phyloP scores from a whole-genome alignment of 2,113 vertebrate species.

The Cygnus atratus region DNA sequence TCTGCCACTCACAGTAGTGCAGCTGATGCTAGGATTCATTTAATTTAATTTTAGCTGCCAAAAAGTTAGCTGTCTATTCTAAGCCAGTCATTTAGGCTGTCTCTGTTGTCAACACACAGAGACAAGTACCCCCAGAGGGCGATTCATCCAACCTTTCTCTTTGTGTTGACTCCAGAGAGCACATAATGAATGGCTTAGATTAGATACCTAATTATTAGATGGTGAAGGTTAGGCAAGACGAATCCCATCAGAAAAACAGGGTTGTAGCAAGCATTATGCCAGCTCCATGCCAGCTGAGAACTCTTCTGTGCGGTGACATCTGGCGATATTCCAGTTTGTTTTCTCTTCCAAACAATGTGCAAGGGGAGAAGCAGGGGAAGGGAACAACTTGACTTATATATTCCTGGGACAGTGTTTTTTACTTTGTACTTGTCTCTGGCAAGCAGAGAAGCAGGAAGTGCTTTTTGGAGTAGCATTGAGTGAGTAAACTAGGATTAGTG shows the following conservation, averaged over 20 bases:
- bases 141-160: not conserved
- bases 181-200: constrained; percentile 35
- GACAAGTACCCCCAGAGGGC: constrained; percentile 46
- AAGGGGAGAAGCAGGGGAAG: not conserved
- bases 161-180: not conserved
- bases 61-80: constrained; percentile 19
- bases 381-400: not conserved
- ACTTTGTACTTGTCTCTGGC: not conserved
- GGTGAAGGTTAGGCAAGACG: constrained; percentile 39
- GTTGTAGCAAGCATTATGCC: not conserved
- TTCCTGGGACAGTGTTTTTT: not conserved
- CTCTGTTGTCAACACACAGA: constrained; percentile 42
- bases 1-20: not conserved
- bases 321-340: not conserved
- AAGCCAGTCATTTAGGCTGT: constrained; percentile 25
- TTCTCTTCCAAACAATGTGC: not conserved
- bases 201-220: constrained; percentile 49
- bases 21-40: constrained; percentile 26
- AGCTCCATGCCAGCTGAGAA: not conserved
- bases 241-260: not conserved
- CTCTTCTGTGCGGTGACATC: not conserved
- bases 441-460: not conserved
- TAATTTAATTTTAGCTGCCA: constrained; percentile 35
- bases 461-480: not conserved
- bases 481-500: not conserved